A percentile compares a stretch with the other conserved stretches of the same genome.
Conservation (phyloP, 2,888 invertebrate genomes). For the Caenorhabditis imperialis region DNA sequence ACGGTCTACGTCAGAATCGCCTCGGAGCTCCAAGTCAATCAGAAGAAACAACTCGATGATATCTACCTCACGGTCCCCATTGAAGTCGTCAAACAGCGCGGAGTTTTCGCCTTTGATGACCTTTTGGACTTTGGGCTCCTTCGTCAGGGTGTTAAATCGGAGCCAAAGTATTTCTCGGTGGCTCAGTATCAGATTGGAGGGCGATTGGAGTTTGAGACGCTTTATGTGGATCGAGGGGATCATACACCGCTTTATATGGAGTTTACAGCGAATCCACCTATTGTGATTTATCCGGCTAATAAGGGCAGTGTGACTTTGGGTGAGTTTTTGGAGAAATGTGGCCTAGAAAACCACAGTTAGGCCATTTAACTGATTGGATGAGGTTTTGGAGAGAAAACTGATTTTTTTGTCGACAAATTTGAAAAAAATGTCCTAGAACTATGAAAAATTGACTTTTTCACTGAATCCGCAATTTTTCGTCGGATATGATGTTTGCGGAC, state of each 20-base stretch:
- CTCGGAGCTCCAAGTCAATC: constrained; percentile 29
- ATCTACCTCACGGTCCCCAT: constrained; percentile 56
- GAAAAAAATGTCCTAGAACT: background rate
- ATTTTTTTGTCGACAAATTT: background rate
- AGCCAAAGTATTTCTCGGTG: constrained; percentile 81
- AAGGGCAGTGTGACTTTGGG: constrained; percentile 27
- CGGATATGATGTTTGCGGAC: too few relatives aligned
- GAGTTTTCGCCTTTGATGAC: constrained; percentile 86
- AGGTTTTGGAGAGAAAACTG: too few relatives aligned
- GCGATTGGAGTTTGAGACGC: constrained; percentile 80
- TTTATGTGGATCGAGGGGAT: constrained; percentile 70
- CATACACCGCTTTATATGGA: constrained; percentile 72
- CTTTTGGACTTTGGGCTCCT: constrained; percentile 87
- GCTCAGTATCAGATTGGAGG: constrained; percentile 84
- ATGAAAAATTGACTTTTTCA: too few relatives aligned
- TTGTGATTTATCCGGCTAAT: constrained; percentile 62
- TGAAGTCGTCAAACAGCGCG: constrained; percentile 80
- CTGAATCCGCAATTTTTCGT: too few relatives aligned
- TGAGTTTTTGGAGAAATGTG: too few relatives aligned
- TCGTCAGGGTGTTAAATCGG: constrained; percentile 83
- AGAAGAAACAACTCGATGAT: constrained; percentile 13
- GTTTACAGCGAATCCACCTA: constrained; percentile 74
- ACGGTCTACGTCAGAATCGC: constrained; percentile 68
- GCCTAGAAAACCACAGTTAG: too few relatives aligned
- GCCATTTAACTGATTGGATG: too few relatives aligned